Evolutionary conservation across 2,888 invertebrate species (phyloP).

Genomic region (Tipula vernalis): DNA sequence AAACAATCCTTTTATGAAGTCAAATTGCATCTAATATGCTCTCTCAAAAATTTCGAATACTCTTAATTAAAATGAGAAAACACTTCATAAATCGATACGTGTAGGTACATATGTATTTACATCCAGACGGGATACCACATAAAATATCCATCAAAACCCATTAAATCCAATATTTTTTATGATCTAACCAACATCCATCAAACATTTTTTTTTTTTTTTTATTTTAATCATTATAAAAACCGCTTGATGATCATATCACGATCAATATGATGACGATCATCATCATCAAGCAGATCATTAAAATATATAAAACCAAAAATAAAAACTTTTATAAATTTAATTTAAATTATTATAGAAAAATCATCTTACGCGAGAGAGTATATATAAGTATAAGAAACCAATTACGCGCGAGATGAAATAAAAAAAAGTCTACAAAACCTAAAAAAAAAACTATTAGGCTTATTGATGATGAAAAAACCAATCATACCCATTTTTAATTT

Average conservation of each 20-base stretch:
- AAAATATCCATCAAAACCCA: background rate
- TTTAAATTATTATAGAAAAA: constrained; percentile 4
- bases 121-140: background rate
- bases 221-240: background rate
- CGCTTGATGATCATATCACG: background rate
- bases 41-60: background rate
- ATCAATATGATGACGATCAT: background rate
- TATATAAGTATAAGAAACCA: background rate
- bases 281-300: background rate
- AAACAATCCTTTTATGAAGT: background rate
- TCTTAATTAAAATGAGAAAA: background rate
- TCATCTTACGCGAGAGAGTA: background rate
- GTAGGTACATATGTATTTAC: background rate
- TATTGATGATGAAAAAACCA: constrained; percentile 4
- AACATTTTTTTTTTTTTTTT: background rate
- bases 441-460: background rate
- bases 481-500: background rate
- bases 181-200: background rate
- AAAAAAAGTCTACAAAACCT: background rate
- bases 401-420: constrained; percentile 1
- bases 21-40: background rate
- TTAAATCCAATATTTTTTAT: background rate
- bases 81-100: background rate
- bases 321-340: background rate
- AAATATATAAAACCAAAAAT: background rate